Evolutionary conservation across 2,113 vertebrate genomes (phyloP), one percentile per base, ranked within the genome.

Genomic region (Suricata suricatta): DNA sequence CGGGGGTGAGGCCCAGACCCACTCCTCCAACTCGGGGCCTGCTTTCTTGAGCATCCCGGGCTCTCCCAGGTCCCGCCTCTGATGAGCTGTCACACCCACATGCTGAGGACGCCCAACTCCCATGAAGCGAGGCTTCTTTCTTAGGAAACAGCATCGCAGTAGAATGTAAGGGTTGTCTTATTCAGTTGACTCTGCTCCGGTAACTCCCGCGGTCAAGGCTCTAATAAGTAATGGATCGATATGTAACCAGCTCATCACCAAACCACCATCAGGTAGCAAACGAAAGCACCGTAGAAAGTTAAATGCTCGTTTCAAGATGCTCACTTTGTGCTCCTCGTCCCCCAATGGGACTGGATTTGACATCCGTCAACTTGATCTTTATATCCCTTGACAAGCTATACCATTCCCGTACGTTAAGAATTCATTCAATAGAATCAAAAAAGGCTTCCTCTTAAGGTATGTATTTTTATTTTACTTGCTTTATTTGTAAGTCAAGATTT

Each of bases 21-120:
- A 0, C 29, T 19, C 27, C 21, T 27, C 38, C 6, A 3, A 31
- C 90, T 35, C 11, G 11, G 44, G 12, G 31, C 16, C 82, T 41
- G 54, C 82, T 47, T 69, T 80, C 82, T 29, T 1, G 7, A 47
- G 41, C 1, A 0, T 5, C n/a, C 72, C 27, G 29, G 71, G 50
- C 47, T 17, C 6, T 0, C 4, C 38, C 57, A 2, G 0, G 0
- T 23, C 57, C 0, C 33, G 52, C 25, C 27, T 23, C 63, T 50
- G 4, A 2, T 2, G 33, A 47, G n/a, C n/a, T 29, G 1, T 10
- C 0, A 0, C 12, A 6, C 71, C 85, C 47, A 57, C 38, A 23
- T 7, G 63, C 50, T 81, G 57, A 88, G 29, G 63, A 57, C 0
- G 16, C 41, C 33, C 0, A 0, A 33, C 41, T 47, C 10, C 52